Conservation (phyloP, 2,888 invertebrate genomes). For the Kuschelorhynchus macadamiae region DNA sequence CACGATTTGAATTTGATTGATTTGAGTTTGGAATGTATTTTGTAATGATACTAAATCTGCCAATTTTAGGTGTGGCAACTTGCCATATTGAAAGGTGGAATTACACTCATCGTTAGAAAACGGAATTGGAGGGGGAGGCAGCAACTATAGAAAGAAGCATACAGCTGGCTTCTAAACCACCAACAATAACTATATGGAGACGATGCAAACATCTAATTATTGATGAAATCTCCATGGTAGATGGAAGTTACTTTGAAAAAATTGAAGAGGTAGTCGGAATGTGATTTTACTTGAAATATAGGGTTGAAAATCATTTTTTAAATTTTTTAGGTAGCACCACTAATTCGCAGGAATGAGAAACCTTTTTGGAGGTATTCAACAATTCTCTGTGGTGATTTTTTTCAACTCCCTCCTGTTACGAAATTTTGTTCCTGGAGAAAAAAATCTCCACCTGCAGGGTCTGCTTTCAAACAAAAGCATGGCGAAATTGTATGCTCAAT, state of each 20-base stretch:
- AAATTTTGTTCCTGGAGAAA: slow-evolving; percentile 63
- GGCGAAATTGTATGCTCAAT: slow-evolving; percentile 83
- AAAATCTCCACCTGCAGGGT: slow-evolving; percentile 71
- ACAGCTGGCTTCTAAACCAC: slow-evolving; percentile 77
- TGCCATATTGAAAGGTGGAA: slow-evolving; percentile 81
- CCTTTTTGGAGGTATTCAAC: slow-evolving; percentile 97
- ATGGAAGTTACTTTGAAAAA: slow-evolving; percentile 89
- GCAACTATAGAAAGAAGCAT: slow-evolving; percentile 80
- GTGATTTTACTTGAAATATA: too few species aligned
- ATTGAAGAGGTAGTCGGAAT: slow-evolving; percentile 54
- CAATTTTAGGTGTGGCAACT: slow-evolving; percentile 84
- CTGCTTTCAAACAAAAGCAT: slow-evolving; percentile 90
- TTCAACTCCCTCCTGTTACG: slow-evolving; percentile 90
- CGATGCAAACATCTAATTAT: slow-evolving; percentile 92
- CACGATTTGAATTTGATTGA: too few species aligned
- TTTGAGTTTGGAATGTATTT: too few species aligned
- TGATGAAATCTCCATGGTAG: slow-evolving; percentile 98
- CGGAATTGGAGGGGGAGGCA: slow-evolving; percentile 88
- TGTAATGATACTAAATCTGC: too few species aligned
- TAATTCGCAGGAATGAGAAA: slow-evolving; percentile 82
- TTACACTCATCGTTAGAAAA: slow-evolving; percentile 90
- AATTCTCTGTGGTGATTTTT: slow-evolving; percentile 94
- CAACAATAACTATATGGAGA: slow-evolving; percentile 80
- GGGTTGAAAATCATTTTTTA: too few species aligned
- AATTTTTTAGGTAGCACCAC: slow-evolving; percentile 74